These are phyloP conservation scores for Synanceia verrucosa DNA, from an alignment of 2,797 vertebrate genomes.

Conservation along the genomic window DNA sequence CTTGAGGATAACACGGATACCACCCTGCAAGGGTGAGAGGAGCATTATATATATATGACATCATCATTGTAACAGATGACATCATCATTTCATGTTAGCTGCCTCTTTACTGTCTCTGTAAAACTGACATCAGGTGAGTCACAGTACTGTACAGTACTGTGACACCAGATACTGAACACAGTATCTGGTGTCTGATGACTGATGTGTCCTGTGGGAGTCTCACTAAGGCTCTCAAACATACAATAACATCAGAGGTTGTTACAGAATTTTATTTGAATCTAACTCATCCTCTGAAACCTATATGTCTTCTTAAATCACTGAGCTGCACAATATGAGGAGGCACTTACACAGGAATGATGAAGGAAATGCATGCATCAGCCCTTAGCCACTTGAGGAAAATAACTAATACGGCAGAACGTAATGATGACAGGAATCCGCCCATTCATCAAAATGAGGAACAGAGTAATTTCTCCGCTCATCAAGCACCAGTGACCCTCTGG, in stretches of 20 bases:
- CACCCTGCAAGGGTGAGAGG: too few relatives aligned
- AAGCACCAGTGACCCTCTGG: constrained; percentile 60
- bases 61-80: too few relatives aligned
- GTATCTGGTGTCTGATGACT: too few relatives aligned
- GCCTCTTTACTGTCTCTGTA: neutral
- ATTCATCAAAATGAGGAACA: constrained; percentile 62
- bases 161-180: too few relatives aligned
- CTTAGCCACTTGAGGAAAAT: constrained; percentile 53
- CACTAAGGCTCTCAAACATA: neutral
- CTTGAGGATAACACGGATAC: too few relatives aligned
- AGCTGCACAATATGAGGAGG: constrained; percentile 10
- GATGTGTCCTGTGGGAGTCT: neutral
- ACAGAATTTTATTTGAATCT: neutral
- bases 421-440: constrained; percentile 54
- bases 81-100: neutral
- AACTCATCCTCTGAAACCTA: constrained; percentile 19
- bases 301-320: constrained; percentile 2
- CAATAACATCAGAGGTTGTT: constrained; percentile 3
- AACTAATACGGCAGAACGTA: constrained; percentile 55
- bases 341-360: constrained; percentile 22
- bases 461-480: constrained; percentile 60
- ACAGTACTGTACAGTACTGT: too few relatives aligned
- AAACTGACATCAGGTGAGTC: neutral
- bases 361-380: constrained; percentile 49
- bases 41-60: too few relatives aligned